Base-by-base conservation (phyloP, 2,888 invertebrate genomes). In the Machimus rusticus region DNA sequence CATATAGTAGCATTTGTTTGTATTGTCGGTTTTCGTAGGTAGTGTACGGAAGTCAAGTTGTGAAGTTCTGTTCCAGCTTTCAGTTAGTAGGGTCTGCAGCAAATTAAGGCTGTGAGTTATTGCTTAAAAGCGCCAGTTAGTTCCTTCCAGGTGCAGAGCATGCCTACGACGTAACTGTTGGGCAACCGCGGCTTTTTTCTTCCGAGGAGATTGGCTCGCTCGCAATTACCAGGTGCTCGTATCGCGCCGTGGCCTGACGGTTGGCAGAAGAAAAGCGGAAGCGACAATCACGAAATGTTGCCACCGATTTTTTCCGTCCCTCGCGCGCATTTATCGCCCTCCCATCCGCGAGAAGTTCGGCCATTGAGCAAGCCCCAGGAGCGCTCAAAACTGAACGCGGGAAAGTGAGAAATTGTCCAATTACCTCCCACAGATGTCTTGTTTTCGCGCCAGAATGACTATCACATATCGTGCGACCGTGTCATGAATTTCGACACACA, bases 341-440 rank as follows among this genome's bases (percentile, higher is more conserved):
- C 39, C 37, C 82, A 82, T 82, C 82, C 82, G 57, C 23, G 9
- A 82, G 82, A 82, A 82, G 82, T 57, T 82, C 39, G 82, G 57
- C 82, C 82, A 82, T 23, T 57, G 82, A 82, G 57, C 82, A 82
- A 66, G 19, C 23, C 28, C 23, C 12, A 23, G 19, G 6, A 66
- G 66, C 14, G 57, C 82, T 82, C 57, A 57, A 82, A 31, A 34
- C 91, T 82, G 57, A 82, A 82, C 82, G 91, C 92, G 92, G 91
- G 91, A 91, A 91, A 91, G 91, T 92, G 92, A 91, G 91, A 91
- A 91, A 92, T 90, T 91, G 91, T 90, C 92, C 91, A 91, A 92
- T 92, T 92, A 92, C 90, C 90, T 89, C 90, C 86, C 86, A 86
- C 86, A 86, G 77, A 77, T 85, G 74, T 86, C 76, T 74, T 86